Percentiles rank a stretch among this genome's conserved stretches.
Conservation (phyloP, 2,888 invertebrate genomes). For the Carpatolechia fugitivella region DNA sequence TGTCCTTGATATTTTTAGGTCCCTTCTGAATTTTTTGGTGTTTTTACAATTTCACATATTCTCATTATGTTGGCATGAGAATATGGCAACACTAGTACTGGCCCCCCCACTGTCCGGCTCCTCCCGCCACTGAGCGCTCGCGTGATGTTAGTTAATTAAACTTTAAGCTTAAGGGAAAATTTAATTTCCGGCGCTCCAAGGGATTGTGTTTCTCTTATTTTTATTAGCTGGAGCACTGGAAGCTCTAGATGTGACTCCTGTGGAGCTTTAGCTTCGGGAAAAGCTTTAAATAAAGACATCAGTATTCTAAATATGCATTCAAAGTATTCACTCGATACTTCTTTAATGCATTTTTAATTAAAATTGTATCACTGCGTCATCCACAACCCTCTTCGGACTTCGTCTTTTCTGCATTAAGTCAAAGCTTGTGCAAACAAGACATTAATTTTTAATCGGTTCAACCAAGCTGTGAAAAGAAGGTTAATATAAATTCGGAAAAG, state of each 20-base stretch:
- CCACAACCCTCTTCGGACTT: no score
- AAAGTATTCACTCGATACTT: not conserved
- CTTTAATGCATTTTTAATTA: not conserved
- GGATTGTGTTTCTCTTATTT: constrained; percentile 57
- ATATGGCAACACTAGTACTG: not conserved
- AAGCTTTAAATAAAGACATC: constrained; percentile 1
- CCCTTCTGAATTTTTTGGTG: not conserved
- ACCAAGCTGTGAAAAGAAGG: not conserved
- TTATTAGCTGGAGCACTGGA: constrained; percentile 42
- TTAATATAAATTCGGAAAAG: not conserved
- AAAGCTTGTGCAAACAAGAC: no score
- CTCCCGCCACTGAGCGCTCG: constrained; percentile 34
- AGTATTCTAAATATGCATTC: not conserved
- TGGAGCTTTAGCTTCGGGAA: constrained; percentile 32
- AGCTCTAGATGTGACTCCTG: constrained; percentile 34
- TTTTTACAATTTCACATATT: not conserved
- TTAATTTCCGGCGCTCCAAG: constrained; percentile 66
- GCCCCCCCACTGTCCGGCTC: constrained; percentile 27
- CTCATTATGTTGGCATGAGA: not conserved
- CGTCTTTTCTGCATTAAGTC: not conserved
- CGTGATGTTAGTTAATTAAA: constrained; percentile 70
- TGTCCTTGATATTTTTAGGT: not conserved
- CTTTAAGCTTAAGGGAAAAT: constrained; percentile 68
- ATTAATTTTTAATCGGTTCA: no score
- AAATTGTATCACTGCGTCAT: not conserved